Conservation (phyloP, 2,797 vertebrate species). For the Phrynocephalus vlangalii region DNA sequence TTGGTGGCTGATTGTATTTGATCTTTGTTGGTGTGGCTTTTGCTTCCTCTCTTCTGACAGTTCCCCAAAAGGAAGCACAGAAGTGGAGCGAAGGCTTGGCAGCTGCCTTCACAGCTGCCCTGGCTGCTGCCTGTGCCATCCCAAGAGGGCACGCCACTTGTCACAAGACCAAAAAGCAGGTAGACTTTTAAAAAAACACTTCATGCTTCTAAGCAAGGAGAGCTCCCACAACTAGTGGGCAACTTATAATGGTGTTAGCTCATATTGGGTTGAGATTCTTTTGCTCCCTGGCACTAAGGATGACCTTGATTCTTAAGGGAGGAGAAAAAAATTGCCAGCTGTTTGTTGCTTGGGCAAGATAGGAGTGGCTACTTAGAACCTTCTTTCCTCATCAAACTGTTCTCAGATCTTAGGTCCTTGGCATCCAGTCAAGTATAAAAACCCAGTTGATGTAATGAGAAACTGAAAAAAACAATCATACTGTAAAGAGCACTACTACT, state of each 20-base stretch:
- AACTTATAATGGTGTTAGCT: background rate
- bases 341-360: background rate
- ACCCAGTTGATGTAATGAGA: background rate
- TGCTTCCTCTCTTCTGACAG: slow-evolving; percentile 51
- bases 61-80: slow-evolving; percentile 40
- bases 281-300: background rate
- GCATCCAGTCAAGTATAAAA: background rate
- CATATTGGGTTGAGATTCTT: background rate
- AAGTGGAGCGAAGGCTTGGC: slow-evolving; percentile 56
- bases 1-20: background rate
- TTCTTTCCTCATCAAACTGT: background rate
- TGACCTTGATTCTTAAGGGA: background rate
- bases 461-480: background rate
- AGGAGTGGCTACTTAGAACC: background rate
- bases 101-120: slow-evolving; percentile 61
- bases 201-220: background rate
- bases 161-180: slow-evolving; percentile 78
- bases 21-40: slow-evolving; percentile 9
- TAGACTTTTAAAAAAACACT: slow-evolving; percentile 42
- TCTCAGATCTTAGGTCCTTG: background rate
- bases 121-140: slow-evolving; percentile 75
- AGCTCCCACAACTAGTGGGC: background rate
- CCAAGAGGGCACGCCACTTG: slow-evolving; percentile 68
- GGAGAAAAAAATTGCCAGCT: background rate
- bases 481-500: background rate